Base-by-base conservation (phyloP, 2,797 vertebrate genomes). In the Onychomys torridus region DNA sequence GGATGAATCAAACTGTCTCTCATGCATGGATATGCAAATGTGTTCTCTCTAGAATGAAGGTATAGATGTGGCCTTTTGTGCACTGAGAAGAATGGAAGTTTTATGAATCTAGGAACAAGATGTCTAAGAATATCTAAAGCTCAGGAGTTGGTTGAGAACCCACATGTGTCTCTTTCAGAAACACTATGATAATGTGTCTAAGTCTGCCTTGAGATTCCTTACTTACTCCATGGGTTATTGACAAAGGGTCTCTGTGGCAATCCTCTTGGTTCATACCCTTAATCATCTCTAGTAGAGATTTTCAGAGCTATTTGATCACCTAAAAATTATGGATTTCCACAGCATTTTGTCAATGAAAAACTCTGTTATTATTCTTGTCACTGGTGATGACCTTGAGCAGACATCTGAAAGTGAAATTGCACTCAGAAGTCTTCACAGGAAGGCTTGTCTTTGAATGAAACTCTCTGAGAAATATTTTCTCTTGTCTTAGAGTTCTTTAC, bases 291-390 rank as follows among this genome's bases (percentile, higher is more conserved):
- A 86, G 75, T 1, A 87, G 88, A 43, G 88, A 43, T 95, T 25
- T 85, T 77, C 5, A 61, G 82, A 89, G 71, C 77, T 79, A 81
- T 34, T 81, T 78, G 93, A 84, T 96, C 46, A 43, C 77, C 94
- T 63, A 92, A 83, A 21, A 49, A 73, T 55, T 14, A 67, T 73
- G 96, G 89, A 77, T 14, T 71, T 90, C 1, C 27, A 85, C 76
- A 84, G n/a, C 71, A 23, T 92, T 94, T 96, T 86, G 88, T 96
- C 94, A 89, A 4, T 96, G 78, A 8, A 77, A 46, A 93, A 29
- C 34, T 43, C 59, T 23, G 6, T 93, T 97, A 13, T 84, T 97
- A 67, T 94, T 98, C 97, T 85, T 86, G 57, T 52, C 43, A 40
- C 57, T 76, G 94, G 40, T 5, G 37, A 49, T 94, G 95, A 97